These are phyloP conservation scores for Neocrepidodera transversa DNA, from an alignment of 2,888 invertebrate genomes.

Conservation along the genomic window DNA sequence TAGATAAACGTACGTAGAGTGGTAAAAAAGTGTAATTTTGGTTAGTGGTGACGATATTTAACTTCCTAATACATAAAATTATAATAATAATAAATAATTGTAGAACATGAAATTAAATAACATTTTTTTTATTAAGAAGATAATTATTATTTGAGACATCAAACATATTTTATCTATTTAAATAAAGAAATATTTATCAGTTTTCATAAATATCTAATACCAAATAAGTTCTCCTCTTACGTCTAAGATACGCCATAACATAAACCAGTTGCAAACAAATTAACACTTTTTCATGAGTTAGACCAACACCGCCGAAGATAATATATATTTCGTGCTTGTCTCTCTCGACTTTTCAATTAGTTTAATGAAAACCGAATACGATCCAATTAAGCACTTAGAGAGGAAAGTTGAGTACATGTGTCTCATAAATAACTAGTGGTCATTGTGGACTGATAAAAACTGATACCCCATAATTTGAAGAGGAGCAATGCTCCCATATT, in stretches of 20 bases:
- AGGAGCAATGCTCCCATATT: neutral
- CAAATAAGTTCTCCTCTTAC: no score
- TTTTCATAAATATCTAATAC: no score
- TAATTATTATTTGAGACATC: no score
- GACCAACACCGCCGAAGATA: slow-evolving; percentile 19
- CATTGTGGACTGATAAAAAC: slow-evolving; percentile 23
- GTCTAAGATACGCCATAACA: neutral
- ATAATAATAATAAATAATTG: no score
- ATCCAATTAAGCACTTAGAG: slow-evolving; percentile 47
- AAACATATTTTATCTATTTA: no score
- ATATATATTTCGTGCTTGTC: slow-evolving; percentile 31
- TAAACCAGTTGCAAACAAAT: slow-evolving; percentile 2
- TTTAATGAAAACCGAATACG: slow-evolving; percentile 49
- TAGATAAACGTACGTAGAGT: no score
- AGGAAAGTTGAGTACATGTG: slow-evolving; percentile 35
- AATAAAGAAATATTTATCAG: no score
- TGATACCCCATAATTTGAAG: slow-evolving; percentile 15
- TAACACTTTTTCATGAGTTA: slow-evolving; percentile 9
- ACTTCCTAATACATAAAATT: no score
- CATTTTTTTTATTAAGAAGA: no score
- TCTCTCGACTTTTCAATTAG: slow-evolving; percentile 50
- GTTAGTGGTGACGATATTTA: no score
- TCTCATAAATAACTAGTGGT: slow-evolving; percentile 45
- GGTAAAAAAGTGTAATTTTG: no score
- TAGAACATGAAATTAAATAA: no score